A percentile compares a stretch with the other conserved stretches of the same genome.
Conservation (phyloP, 2,888 invertebrate genomes). For the Punctoribates punctum region DNA sequence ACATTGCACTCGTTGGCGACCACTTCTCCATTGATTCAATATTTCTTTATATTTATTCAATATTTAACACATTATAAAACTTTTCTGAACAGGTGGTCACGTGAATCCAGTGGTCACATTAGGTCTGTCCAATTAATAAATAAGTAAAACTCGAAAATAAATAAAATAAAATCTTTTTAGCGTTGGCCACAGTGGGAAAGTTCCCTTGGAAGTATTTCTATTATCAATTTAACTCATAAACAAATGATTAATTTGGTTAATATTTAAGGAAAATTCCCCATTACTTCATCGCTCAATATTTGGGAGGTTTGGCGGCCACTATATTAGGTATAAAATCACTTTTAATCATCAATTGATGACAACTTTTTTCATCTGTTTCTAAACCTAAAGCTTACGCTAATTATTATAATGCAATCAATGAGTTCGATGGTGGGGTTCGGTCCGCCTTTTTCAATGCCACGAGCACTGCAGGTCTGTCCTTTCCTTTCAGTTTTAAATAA, state of each 20-base stretch:
- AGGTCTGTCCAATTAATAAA: background rate
- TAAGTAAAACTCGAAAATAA: background rate
- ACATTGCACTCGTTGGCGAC: too few relatives aligned
- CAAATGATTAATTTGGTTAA: background rate
- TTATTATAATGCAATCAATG: slow-evolving; percentile 30
- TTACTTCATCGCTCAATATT: slow-evolving; percentile 40
- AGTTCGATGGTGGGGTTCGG: slow-evolving; percentile 38
- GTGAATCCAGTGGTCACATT: slow-evolving; percentile 40
- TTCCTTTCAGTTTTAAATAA: slow-evolving; percentile 8
- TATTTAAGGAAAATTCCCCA: slow-evolving; percentile 30
- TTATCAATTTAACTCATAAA: background rate
- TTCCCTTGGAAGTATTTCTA: slow-evolving; percentile 35
- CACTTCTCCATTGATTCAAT: too few relatives aligned
- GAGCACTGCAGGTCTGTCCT: slow-evolving; percentile 35
- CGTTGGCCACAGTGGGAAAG: slow-evolving; percentile 33
- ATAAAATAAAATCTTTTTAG: background rate
- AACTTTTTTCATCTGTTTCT: background rate
- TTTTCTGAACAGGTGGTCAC: slow-evolving; percentile 24
- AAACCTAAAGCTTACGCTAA: slow-evolving; percentile 22
- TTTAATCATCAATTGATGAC: background rate
- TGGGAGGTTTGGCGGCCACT: slow-evolving; percentile 39
- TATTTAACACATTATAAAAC: too few relatives aligned
- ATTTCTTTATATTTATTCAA: too few relatives aligned
- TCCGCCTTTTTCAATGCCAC: slow-evolving; percentile 36
- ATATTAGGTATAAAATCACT: slow-evolving; percentile 22